Evolutionary conservation across 2,113 vertebrate species (phyloP), one percentile per base, ranked within the genome.

Genomic region (Sturnira hondurensis): DNA sequence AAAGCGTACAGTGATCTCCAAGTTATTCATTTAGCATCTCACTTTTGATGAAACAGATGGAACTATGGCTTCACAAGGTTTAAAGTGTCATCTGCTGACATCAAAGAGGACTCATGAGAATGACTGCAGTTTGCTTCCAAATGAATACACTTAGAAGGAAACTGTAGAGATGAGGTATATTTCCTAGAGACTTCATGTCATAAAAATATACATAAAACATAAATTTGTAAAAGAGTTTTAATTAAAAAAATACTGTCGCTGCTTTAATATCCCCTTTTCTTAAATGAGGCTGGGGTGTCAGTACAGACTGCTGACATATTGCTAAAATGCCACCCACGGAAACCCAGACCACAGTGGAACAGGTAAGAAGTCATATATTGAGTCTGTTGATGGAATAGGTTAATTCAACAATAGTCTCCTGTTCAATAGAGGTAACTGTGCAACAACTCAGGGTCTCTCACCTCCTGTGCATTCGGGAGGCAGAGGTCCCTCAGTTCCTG

Each of bases 51-150:
- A 98, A 95, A 98, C 97, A 88, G n/a, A 96, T 91, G 96, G 83
- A 96, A 96, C 97, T 97, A 96, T 96, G 97, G 98, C 98, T 98
- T 97, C 97, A 97, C 97, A 47, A 97, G 95, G 97, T 97, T 97
- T 98, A 98, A 95, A 98, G 97, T 97, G 95, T 86, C 43, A 41
- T 77, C 88, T 94, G 50, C 77, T 86, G 83, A 94, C 74, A 95
- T 52, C 83, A 71, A 52, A 93, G 84, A 84, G 89, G 82, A 85
- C 41, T 77, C 68, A 31, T 58, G 83, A 94, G 82, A 83, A 50
- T 54, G 83, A 58, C 50, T 45, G 70, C 89, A 89, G 95, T 87
- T 93, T 94, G 74, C 91, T 97, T 45, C 85, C 91, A 97, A 95
- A 96, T 86, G 83, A 92, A 86, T 43, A 93, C 43, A 96, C 83